Evolutionary conservation across 2,888 invertebrate species (phyloP), one percentile per base, ranked within the genome.

Genomic region (Miltochrista miniata): DNA sequence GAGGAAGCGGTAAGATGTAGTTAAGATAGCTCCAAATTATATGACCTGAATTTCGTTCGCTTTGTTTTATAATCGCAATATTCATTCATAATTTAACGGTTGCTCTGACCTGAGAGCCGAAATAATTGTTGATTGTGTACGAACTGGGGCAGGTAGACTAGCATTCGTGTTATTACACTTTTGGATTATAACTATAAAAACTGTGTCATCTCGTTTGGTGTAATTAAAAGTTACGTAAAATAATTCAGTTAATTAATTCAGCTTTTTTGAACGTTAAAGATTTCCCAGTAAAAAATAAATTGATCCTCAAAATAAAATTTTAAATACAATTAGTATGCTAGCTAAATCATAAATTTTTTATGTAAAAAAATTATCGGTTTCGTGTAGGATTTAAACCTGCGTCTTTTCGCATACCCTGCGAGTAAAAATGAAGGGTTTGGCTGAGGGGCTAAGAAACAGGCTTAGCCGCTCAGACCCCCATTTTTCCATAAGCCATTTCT

Each of bases 1-100:
- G 95, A 92, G 95, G 73, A 93, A 94, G 84, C 93, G 94, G 94
- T 94, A 85, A 77, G 54, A 63, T 64, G 48, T 63, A 65, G 69
- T 72, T 72, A 72, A 69, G 53, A 66, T 41, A 63, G 41, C 43
- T 69, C 53, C 61, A 76, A 72, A 72, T 70, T 11, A 52, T 52
- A 56, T 75, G 80, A 70, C 81, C 84, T 70, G 66, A 67, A 78
- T 85, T 72, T 60, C 72, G 72, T 63, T 51, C 66, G 61, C 72
- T 71, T 81, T 77, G 74, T 76, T 70, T 76, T 76, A 72, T 74
- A 75, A 74, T 69, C 56, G 61, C 68, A 70, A 75, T 76, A 72
- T 76, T 68, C 67, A 72, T 76, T 68, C 67, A 72, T 74, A 60
- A 63, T 57, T 53, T 53, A 76, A 83, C 74, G 71, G 75, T 77